These are phyloP conservation scores for Otolemur crassicaudatus DNA, from an alignment of 2,797 vertebrate genomes.

Conservation along the genomic window DNA sequence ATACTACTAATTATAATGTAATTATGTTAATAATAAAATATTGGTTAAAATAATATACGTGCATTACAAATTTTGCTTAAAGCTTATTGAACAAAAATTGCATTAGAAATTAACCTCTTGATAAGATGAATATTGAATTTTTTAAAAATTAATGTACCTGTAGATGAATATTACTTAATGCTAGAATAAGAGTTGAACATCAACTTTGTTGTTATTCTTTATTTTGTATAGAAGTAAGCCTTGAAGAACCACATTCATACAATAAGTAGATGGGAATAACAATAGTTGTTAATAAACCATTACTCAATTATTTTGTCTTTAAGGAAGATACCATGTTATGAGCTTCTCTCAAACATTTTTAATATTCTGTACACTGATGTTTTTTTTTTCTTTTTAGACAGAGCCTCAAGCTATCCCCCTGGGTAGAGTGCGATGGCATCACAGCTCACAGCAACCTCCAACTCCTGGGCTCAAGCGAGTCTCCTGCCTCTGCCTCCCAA, in stretches of 20 bases:
- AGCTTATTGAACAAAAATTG: constrained; percentile 44
- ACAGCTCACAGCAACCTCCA: too few species aligned
- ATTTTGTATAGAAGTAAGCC: constrained; percentile 12
- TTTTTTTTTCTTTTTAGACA: too few species aligned
- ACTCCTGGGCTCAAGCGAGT: too few species aligned
- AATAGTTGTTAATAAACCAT: neutral
- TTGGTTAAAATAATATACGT: constrained; percentile 13
- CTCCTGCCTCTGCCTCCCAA: too few species aligned
- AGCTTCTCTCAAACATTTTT: constrained; percentile 22
- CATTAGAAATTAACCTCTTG: constrained; percentile 35
- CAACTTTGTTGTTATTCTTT: constrained; percentile 27
- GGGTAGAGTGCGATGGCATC: too few species aligned
- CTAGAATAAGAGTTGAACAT: constrained; percentile 12
- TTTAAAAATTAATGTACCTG: neutral
- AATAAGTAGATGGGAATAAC: neutral
- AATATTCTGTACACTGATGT: neutral
- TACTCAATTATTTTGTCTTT: neutral
- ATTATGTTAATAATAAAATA: neutral
- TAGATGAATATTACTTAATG: neutral
- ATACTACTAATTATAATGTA: too few species aligned
- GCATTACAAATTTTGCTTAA: constrained; percentile 46
- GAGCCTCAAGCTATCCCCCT: too few species aligned
- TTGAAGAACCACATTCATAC: constrained; percentile 12
- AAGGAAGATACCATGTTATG: neutral
- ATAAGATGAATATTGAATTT: neutral